phyloP scores from a whole-genome alignment of 2,888 invertebrate species.

The Apamea epomidion region DNA sequence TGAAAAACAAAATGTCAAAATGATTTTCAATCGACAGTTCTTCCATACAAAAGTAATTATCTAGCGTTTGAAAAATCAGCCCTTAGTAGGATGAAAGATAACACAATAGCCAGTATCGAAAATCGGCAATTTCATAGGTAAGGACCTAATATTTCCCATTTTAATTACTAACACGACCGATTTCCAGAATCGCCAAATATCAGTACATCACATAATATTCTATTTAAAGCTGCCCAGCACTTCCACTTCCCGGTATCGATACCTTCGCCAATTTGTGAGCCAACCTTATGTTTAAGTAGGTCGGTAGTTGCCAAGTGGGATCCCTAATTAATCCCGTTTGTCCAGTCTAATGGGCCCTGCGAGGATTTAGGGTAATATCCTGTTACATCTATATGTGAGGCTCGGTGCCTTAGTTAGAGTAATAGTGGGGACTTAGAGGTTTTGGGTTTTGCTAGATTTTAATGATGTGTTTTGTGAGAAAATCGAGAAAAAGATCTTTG shows the following conservation, averaged over 20 bases:
- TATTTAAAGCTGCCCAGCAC: neutral
- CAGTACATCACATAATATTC: neutral
- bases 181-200: neutral
- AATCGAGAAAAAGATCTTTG: neutral
- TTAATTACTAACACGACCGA: too few relatives aligned
- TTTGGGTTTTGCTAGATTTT: slow-evolving; percentile 18
- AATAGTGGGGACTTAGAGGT: slow-evolving; percentile 22
- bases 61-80: too few relatives aligned
- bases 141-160: too few relatives aligned
- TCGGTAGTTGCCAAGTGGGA: slow-evolving; percentile 51
- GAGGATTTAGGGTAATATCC: slow-evolving; percentile 56
- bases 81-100: too few relatives aligned
- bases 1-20: too few relatives aligned
- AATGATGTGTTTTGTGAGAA: slow-evolving; percentile 23
- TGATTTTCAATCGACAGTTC: too few relatives aligned
- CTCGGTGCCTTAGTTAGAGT: slow-evolving; percentile 19
- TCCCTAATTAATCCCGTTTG: slow-evolving; percentile 66
- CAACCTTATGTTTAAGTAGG: slow-evolving; percentile 52
- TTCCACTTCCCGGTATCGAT: slow-evolving; percentile 39
- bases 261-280: slow-evolving; percentile 49
- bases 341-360: slow-evolving; percentile 62
- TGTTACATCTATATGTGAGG: slow-evolving; percentile 38
- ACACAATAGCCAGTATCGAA: too few relatives aligned
- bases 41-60: too few relatives aligned
- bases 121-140: too few relatives aligned